Percentiles rank a stretch among this genome's conserved stretches.
phyloP scores from a whole-genome alignment of 2,888 invertebrate genomes.

The Scaptodrosophila latifasciaeformis region DNA sequence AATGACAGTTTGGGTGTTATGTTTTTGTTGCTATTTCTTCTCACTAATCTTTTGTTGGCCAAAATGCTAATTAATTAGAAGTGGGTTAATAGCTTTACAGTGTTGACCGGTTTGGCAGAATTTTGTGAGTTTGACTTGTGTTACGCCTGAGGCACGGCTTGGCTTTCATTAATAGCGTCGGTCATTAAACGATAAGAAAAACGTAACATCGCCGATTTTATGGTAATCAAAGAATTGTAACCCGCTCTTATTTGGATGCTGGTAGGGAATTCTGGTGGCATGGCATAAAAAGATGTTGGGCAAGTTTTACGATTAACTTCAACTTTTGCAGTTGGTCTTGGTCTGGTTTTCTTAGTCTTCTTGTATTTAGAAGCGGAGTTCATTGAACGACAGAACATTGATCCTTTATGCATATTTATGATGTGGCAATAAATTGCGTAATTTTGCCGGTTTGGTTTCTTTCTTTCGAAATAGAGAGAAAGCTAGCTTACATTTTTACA shows the following conservation, averaged over 20 bases:
- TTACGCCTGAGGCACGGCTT: too few species aligned
- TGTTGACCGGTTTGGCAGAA: slow-evolving; percentile 31
- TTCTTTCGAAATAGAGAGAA: slow-evolving; percentile 17
- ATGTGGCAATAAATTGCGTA: slow-evolving; percentile 37
- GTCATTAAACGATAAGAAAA: slow-evolving; percentile 19
- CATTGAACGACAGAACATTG: slow-evolving; percentile 48
- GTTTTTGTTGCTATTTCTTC: too few species aligned
- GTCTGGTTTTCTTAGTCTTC: slow-evolving; percentile 31
- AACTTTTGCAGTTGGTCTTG: neutral
- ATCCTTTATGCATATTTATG: slow-evolving; percentile 40
- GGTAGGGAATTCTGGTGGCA: neutral
- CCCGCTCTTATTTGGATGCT: slow-evolving; percentile 22
- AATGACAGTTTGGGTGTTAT: too few species aligned
- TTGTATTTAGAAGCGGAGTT: slow-evolving; percentile 19
- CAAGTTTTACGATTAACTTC: slow-evolving; percentile 37
- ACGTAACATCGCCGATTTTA: slow-evolving; percentile 35
- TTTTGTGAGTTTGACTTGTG: slow-evolving; percentile 1
- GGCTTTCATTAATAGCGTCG: neutral
- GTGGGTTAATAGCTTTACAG: slow-evolving; percentile 49
- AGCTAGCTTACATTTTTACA: slow-evolving; percentile 7
- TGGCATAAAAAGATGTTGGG: slow-evolving; percentile 40
- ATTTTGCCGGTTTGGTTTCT: slow-evolving; percentile 2
- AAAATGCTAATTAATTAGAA: slow-evolving; percentile 48
- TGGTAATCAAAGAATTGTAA: slow-evolving; percentile 47
- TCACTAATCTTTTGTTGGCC: slow-evolving; percentile 14